These are phyloP conservation scores for Nasua narica DNA, from an alignment of 2,797 vertebrate genomes.

Conservation along the genomic window DNA sequence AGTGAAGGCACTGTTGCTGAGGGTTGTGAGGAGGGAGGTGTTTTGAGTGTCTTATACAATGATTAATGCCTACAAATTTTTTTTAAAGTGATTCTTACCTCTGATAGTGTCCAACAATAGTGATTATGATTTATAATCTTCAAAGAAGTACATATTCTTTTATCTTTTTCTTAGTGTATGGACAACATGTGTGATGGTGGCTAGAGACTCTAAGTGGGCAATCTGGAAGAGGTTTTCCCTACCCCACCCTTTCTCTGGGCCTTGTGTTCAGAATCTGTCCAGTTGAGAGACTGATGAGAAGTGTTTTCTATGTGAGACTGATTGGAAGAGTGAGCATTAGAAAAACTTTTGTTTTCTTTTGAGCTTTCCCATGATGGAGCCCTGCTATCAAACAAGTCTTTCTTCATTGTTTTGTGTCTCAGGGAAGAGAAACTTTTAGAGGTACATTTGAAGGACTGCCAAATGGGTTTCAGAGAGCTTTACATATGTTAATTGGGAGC, in stretches of 20 bases:
- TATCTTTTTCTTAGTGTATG: constrained; percentile 57
- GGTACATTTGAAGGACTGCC: background rate
- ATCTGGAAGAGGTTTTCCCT: constrained; percentile 34
- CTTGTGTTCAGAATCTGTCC: constrained; percentile 29
- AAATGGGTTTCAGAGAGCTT: background rate
- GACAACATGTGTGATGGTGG: constrained; percentile 43
- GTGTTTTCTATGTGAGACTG: constrained; percentile 34
- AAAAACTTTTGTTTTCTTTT: constrained; percentile 3
- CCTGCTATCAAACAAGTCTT: background rate
- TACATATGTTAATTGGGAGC: background rate
- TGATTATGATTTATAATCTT: constrained; percentile 55
- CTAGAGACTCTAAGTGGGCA: background rate
- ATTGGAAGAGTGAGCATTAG: constrained; percentile 31
- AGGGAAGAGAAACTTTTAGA: constrained; percentile 6
- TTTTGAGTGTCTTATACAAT: background rate
- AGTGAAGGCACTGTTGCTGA: background rate
- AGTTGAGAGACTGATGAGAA: constrained; percentile 41
- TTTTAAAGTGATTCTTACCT: constrained; percentile 38
- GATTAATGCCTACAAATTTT: background rate
- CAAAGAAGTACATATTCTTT: constrained; percentile 54
- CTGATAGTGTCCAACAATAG: background rate
- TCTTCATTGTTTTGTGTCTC: background rate
- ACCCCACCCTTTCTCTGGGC: background rate
- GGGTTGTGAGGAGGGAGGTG: background rate
- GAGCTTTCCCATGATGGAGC: constrained; percentile 18